Evolutionary conservation across 2,113 vertebrate genomes (phyloP).

Genomic region (Callopanchax toddi): DNA sequence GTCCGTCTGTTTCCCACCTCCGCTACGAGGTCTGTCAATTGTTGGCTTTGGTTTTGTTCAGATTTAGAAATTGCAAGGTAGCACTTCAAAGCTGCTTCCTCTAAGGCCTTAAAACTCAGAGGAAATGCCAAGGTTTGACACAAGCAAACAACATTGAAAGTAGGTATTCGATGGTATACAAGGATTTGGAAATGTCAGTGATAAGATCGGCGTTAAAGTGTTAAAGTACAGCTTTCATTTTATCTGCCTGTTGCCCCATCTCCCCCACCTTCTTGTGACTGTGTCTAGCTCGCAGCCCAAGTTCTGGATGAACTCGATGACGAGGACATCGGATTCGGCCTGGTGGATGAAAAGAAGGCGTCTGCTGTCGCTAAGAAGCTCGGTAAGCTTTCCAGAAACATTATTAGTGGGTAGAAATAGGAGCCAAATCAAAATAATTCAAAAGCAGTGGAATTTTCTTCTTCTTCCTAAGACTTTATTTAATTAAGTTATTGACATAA

Average conservation of each 20-base stretch:
- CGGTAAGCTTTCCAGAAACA: conserved; percentile 73
- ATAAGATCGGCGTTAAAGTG: background rate
- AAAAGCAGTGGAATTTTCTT: background rate
- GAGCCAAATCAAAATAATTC: too few species aligned
- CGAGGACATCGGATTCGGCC: conserved; percentile 89
- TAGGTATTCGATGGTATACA: conserved; percentile 21
- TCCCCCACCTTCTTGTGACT: conserved; percentile 1
- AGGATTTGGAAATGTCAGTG: conserved; percentile 10
- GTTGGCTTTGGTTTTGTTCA: conserved; percentile 71
- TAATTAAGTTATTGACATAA: too few species aligned
- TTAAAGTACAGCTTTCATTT: conserved; percentile 1
- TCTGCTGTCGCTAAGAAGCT: conserved; percentile 87
- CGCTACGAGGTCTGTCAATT: conserved; percentile 61
- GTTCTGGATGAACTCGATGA: conserved; percentile 89
- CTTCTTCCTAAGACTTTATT: background rate
- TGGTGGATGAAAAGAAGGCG: conserved; percentile 88
- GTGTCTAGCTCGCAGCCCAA: conserved; percentile 87
- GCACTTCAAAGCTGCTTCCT: conserved; percentile 59
- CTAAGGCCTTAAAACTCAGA: conserved; percentile 54
- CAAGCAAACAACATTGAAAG: conserved; percentile 34
- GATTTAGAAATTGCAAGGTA: conserved; percentile 77
- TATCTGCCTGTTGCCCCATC: background rate
- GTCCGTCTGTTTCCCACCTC: conserved; percentile 28
- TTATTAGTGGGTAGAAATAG: too few species aligned
- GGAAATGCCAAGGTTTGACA: conserved; percentile 33